These are phyloP conservation scores for Hypanus sabinus DNA, from an alignment of 2,113 vertebrate species.

Conservation along the genomic window DNA sequence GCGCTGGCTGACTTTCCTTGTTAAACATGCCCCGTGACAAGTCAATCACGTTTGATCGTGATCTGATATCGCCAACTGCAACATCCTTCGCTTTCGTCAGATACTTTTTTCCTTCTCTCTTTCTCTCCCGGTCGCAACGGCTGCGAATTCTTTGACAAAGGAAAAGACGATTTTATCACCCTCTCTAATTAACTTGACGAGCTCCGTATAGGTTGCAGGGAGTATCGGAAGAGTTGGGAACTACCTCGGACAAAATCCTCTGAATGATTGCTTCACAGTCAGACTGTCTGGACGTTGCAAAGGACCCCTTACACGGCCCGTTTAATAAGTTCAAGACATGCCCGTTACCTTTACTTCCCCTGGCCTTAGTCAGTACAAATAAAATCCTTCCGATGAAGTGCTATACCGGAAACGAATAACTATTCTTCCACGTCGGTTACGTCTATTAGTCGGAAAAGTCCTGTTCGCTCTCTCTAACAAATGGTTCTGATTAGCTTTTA, in stretches of 20 bases:
- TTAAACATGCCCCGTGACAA: slow-evolving; percentile 5
- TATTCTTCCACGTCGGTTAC: slow-evolving; percentile 41
- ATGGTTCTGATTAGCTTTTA: slow-evolving; percentile 37
- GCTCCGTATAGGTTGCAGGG: background rate
- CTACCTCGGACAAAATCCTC: slow-evolving; percentile 39
- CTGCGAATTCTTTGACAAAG: background rate
- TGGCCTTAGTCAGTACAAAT: slow-evolving; percentile 40
- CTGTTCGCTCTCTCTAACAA: slow-evolving; percentile 1
- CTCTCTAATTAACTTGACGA: background rate
- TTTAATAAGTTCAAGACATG: slow-evolving; percentile 47
- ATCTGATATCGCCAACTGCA: slow-evolving; percentile 5
- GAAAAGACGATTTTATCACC: background rate
- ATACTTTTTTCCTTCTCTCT: too few relatives aligned
- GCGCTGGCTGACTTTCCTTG: background rate
- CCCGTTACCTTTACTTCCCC: slow-evolving; percentile 43
- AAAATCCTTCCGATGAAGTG: slow-evolving; percentile 47
- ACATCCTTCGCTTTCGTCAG: background rate
- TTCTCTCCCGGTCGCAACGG: background rate
- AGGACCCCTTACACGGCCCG: slow-evolving; percentile 4
- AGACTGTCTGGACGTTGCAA: background rate
- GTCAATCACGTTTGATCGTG: slow-evolving; percentile 19
- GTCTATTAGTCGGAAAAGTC: slow-evolving; percentile 39
- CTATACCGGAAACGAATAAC: slow-evolving; percentile 48
- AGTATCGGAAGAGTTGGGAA: slow-evolving; percentile 30
- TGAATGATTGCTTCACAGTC: background rate